These are phyloP conservation scores for Luperina nickerlii DNA, from an alignment of 2,888 invertebrate species.

Conservation along the genomic window DNA sequence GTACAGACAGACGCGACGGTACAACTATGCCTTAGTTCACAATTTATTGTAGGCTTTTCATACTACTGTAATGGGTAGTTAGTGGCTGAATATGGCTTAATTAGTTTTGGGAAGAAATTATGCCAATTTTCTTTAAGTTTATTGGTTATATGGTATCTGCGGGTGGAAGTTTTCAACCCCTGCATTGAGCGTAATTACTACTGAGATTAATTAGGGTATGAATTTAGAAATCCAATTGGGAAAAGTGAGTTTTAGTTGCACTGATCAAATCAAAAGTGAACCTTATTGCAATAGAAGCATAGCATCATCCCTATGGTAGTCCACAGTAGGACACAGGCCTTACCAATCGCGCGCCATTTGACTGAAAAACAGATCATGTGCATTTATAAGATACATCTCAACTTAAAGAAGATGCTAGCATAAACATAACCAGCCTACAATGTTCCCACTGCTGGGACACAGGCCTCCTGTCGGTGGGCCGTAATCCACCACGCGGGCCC, in stretches of 20 bases:
- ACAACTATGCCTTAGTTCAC: conserved; percentile 57
- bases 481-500: background rate
- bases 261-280: background rate
- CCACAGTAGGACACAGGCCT: no score
- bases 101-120: conserved; percentile 19
- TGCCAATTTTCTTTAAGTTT: background rate
- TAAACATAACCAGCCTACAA: no score
- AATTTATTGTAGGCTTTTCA: conserved; percentile 59
- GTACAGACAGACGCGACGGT: conserved; percentile 41
- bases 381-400: no score
- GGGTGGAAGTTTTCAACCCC: background rate
- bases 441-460: no score
- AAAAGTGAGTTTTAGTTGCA: background rate
- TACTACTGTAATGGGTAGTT: conserved; percentile 54
- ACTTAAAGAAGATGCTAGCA: no score
- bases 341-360: background rate
- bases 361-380: background rate
- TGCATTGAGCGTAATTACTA: background rate
- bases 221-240: background rate
- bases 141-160: background rate
- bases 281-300: background rate
- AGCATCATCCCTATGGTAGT: background rate
- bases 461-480: background rate
- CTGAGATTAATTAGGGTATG: background rate
- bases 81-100: conserved; percentile 30